A percentile compares a stretch with the other conserved stretches of the same genome.
Conservation (phyloP, 2,113 vertebrate genomes). For the Apus apus region DNA sequence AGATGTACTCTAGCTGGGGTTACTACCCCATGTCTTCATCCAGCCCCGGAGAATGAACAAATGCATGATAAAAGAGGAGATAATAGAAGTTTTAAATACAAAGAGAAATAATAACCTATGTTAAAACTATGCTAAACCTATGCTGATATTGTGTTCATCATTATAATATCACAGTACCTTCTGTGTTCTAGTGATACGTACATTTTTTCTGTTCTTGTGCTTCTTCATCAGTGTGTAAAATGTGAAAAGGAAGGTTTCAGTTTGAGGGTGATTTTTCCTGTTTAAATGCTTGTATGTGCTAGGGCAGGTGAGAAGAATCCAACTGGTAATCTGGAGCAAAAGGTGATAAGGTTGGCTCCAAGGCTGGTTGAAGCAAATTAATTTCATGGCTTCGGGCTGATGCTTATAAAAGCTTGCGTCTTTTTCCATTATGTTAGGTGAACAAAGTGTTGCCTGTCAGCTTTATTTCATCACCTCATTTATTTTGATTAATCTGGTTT, state of each 20-base stretch:
- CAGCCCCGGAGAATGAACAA: neutral
- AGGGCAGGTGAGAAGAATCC: neutral
- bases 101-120: neutral
- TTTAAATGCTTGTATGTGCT: neutral
- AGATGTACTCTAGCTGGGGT: neutral
- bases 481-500: neutral
- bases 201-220: neutral
- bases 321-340: neutral
- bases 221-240: neutral
- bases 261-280: neutral
- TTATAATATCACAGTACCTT: neutral
- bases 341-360: neutral
- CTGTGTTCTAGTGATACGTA: neutral
- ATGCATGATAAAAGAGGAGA: neutral
- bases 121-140: neutral
- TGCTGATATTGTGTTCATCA: neutral
- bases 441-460: neutral
- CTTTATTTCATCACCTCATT: neutral
- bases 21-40: neutral
- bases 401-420: neutral
- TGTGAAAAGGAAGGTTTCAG: neutral
- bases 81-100: neutral
- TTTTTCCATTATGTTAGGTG: conserved; percentile 29
- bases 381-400: neutral
- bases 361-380: neutral